Evolutionary conservation across 92 coral and sea anemone species (phyloP).

Genomic region (Hydrozoanthus gracilis): DNA sequence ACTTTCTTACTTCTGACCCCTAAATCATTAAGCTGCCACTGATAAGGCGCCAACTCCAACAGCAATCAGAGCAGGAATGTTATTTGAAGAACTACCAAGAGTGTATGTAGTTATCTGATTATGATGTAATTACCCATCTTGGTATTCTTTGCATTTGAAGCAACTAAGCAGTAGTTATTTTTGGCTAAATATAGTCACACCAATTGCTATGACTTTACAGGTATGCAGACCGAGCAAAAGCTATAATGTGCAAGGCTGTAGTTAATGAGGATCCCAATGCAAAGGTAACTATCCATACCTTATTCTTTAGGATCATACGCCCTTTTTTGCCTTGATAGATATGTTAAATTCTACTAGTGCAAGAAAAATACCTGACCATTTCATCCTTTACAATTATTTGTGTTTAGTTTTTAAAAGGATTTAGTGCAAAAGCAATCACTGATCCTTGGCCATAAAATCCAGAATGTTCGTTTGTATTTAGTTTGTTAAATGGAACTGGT

Average conservation of each 20-base stretch:
- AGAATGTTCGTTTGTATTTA: too few relatives aligned
- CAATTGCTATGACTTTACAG: slow-evolving; percentile 44
- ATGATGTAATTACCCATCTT: too few relatives aligned
- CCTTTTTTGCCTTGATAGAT: neutral
- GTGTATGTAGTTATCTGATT: too few relatives aligned
- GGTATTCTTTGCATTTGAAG: too few relatives aligned
- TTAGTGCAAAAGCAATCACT: too few relatives aligned
- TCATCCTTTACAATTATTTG: too few relatives aligned
- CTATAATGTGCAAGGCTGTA: slow-evolving; percentile 94
- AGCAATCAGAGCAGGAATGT: neutral
- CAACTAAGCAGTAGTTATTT: neutral
- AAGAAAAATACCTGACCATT: neutral
- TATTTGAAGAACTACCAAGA: neutral
- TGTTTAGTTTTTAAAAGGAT: too few relatives aligned
- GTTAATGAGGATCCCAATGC: slow-evolving; percentile 98
- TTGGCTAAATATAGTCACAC: too few relatives aligned
- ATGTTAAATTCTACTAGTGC: neutral
- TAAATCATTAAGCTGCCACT: too few relatives aligned
- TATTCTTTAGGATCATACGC: neutral
- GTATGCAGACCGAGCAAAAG: slow-evolving; percentile 99
- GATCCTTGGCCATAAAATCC: too few relatives aligned
- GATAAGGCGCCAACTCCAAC: neutral
- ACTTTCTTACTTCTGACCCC: neutral
- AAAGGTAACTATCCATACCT: slow-evolving; percentile 67
- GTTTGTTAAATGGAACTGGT: too few relatives aligned